These are phyloP conservation scores for Agriotes lineatus DNA, from an alignment of 2,888 invertebrate species.

Conservation along the genomic window DNA sequence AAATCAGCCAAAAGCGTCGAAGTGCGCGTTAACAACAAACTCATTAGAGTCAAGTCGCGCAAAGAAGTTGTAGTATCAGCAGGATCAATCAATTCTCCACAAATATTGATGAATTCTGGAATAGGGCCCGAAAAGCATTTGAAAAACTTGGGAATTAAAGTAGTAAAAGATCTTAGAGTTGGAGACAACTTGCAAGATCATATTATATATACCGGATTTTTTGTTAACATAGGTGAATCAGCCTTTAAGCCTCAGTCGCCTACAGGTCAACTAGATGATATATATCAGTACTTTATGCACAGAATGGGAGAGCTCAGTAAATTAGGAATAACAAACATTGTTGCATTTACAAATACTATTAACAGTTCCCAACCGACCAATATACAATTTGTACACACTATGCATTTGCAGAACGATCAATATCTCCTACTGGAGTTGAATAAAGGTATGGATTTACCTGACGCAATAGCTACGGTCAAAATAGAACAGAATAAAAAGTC, in stretches of 20 bases:
- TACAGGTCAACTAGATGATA: conserved; percentile 72
- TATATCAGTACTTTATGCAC: conserved; percentile 66
- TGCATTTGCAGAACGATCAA: conserved; percentile 62
- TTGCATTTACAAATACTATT: conserved; percentile 66
- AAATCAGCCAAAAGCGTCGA: conserved; percentile 64
- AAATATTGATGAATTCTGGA: conserved; percentile 80
- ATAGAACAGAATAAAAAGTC: neutral
- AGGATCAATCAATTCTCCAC: conserved; percentile 92
- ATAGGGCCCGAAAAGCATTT: conserved; percentile 65
- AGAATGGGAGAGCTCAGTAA: conserved; percentile 67
- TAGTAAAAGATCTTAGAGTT: conserved; percentile 65
- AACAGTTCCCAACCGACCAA: conserved; percentile 70
- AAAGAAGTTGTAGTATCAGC: conserved; percentile 88
- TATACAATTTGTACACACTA: conserved; percentile 68
- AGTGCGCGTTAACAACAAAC: conserved; percentile 55
- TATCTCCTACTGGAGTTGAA: conserved; percentile 26
- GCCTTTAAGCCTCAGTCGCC: conserved; percentile 1
- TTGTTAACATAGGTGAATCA: conserved; percentile 8
- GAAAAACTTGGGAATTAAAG: conserved; percentile 57
- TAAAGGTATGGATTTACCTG: conserved; percentile 1
- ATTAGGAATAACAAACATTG: conserved; percentile 64
- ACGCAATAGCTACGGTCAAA: neutral
- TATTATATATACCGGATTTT: conserved; percentile 77
- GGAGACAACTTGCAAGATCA: conserved; percentile 67
- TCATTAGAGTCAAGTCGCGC: conserved; percentile 68